These are phyloP conservation scores for Oreotrochilus melanogaster DNA, from an alignment of 2,113 vertebrate species.

Conservation along the genomic window DNA sequence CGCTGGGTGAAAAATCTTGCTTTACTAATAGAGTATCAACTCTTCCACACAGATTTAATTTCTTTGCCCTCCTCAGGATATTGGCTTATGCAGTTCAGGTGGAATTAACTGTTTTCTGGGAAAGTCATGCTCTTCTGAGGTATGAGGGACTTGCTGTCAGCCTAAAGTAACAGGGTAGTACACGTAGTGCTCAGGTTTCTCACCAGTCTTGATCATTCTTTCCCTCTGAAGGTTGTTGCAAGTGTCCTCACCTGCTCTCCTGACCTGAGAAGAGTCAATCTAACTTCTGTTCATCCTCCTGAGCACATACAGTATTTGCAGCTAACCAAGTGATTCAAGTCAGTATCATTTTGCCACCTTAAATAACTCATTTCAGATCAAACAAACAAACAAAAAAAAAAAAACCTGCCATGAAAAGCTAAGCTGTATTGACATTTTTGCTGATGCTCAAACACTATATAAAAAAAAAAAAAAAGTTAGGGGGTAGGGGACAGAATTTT, in stretches of 20 bases:
- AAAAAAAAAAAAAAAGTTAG: neutral
- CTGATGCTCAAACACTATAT: neutral
- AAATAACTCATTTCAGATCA: neutral
- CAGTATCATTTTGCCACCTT: neutral
- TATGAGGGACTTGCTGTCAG: neutral
- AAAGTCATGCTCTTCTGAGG: neutral
- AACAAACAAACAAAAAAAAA: neutral
- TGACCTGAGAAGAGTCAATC: neutral
- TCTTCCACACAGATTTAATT: neutral
- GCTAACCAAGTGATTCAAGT: neutral
- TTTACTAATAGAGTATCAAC: neutral
- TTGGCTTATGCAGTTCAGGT: neutral
- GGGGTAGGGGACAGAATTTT: neutral
- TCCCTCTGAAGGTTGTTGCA: neutral
- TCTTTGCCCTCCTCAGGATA: neutral
- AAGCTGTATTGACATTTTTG: neutral
- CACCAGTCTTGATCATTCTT: rapidly evolving
- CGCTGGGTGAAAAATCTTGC: neutral
- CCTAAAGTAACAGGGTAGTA: neutral
- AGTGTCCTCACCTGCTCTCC: neutral
- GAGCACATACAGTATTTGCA: neutral
- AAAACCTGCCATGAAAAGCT: neutral
- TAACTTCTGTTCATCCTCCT: neutral
- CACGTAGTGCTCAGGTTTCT: neutral
- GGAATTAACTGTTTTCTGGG: neutral